These are phyloP conservation scores for Drosophila koepferae DNA, from an alignment of 2,888 invertebrate genomes.

Conservation along the genomic window DNA sequence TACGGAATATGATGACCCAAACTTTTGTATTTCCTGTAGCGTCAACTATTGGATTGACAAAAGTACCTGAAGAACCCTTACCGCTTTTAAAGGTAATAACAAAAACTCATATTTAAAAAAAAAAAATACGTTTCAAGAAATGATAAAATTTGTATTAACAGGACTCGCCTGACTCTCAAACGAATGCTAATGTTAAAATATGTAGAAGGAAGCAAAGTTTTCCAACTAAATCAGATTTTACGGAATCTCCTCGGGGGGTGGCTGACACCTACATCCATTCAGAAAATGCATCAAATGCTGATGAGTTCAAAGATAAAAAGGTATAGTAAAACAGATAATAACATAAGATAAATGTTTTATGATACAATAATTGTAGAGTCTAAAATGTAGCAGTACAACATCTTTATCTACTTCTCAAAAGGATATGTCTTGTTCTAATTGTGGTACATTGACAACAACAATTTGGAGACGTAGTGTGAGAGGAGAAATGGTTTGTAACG, in stretches of 20 bases:
- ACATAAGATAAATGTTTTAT: too few relatives aligned
- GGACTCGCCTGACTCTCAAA: slow-evolving; percentile 74
- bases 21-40: slow-evolving; percentile 89
- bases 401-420: slow-evolving; percentile 79
- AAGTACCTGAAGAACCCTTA: slow-evolving; percentile 83
- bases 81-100: slow-evolving; percentile 83
- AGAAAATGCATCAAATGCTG: slow-evolving; percentile 48
- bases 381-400: slow-evolving; percentile 64
- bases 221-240: slow-evolving; percentile 86
- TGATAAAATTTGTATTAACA: slow-evolving; percentile 32
- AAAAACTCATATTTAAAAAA: background rate
- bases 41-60: slow-evolving; percentile 84
- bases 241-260: slow-evolving; percentile 53
- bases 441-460: slow-evolving; percentile 98
- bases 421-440: slow-evolving; percentile 97
- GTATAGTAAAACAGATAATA: slow-evolving; percentile 30
- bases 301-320: slow-evolving; percentile 73
- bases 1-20: slow-evolving; percentile 91
- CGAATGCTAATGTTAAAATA: slow-evolving; percentile 67
- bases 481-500: slow-evolving; percentile 99
- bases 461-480: slow-evolving; percentile 98
- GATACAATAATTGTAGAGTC: slow-evolving; percentile 35
- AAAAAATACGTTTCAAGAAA: background rate
- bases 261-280: slow-evolving; percentile 53
- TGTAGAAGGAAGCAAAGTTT: slow-evolving; percentile 93